Conservation (phyloP, 2,888 invertebrate genomes). For the Meloe dianella region DNA sequence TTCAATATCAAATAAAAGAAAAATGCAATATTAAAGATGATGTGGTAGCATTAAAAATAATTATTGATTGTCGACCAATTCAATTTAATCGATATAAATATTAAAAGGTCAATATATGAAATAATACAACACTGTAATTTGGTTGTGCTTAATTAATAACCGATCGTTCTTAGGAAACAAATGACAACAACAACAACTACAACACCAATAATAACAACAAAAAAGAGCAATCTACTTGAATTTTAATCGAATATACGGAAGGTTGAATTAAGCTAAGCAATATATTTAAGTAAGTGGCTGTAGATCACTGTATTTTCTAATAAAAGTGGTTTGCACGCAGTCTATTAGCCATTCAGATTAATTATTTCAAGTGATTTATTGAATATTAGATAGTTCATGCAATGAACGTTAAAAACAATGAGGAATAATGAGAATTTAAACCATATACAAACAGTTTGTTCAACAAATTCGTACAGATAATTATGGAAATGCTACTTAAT, state of each 20-base stretch:
- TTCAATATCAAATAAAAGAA: background rate
- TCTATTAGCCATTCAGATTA: constrained; percentile 39
- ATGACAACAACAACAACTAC: background rate
- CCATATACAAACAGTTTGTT: too few relatives aligned
- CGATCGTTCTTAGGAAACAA: background rate
- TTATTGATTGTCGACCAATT: background rate
- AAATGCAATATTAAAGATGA: background rate
- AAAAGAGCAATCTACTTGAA: too few relatives aligned
- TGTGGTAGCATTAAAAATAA: background rate
- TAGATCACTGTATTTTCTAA: constrained; percentile 37
- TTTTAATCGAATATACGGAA: constrained; percentile 30
- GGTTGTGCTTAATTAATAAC: background rate
- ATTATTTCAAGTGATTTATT: constrained; percentile 43
- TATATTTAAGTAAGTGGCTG: constrained; percentile 37
- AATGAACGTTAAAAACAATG: constrained; percentile 10
- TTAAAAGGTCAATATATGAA: constrained; percentile 1
- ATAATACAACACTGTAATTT: background rate
- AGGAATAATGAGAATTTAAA: too few relatives aligned
- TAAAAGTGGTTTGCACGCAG: constrained; percentile 37
- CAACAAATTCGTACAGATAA: too few relatives aligned
- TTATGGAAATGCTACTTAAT: too few relatives aligned
- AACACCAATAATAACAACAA: too few relatives aligned
- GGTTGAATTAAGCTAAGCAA: constrained; percentile 24
- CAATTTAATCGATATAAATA: background rate
- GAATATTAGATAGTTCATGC: constrained; percentile 29